Conservation (phyloP, 2,113 vertebrate genomes). For the Hepsetus odoe region DNA sequence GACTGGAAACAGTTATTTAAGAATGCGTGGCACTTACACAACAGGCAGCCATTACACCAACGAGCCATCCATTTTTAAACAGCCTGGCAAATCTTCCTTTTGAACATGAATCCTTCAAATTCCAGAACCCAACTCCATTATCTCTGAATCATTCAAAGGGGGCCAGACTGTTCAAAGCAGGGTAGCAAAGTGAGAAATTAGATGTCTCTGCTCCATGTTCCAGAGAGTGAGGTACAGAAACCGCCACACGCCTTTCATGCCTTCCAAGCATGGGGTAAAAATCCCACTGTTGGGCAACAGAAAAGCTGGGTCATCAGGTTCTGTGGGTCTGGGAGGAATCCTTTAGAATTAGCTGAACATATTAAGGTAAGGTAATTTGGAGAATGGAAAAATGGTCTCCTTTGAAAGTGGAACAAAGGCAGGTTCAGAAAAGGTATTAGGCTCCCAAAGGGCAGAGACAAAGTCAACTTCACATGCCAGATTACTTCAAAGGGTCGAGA, state of each 20-base stretch:
- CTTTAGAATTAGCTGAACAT: constrained; percentile 23
- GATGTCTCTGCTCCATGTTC: constrained; percentile 20
- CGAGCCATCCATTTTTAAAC: constrained; percentile 17
- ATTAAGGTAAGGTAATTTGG: constrained; percentile 15
- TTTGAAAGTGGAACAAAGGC: constrained; percentile 39
- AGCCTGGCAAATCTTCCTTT: constrained; percentile 24
- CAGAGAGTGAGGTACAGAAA: constrained; percentile 28
- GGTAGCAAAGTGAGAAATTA: constrained; percentile 43
- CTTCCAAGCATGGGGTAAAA: constrained; percentile 18
- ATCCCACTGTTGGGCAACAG: background rate
- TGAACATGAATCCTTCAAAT: constrained; percentile 27
- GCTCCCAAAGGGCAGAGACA: constrained; percentile 10
- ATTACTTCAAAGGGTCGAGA: constrained; percentile 25
- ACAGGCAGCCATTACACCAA: constrained; percentile 14
- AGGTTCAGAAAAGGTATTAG: constrained; percentile 11
- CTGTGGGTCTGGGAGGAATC: background rate
- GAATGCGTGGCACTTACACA: constrained; percentile 16
- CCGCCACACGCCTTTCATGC: constrained; percentile 29
- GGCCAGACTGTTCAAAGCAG: constrained; percentile 23
- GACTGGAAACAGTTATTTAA: constrained; percentile 13
- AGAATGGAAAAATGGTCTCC: constrained; percentile 22
- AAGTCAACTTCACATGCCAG: constrained; percentile 32
- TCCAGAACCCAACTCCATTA: constrained; percentile 10
- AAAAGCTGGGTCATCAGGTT: constrained; percentile 9
- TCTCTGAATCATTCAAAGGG: constrained; percentile 34